Conservation (phyloP, 2,797 vertebrate genomes). For the Gymnopithys bicolor region DNA sequence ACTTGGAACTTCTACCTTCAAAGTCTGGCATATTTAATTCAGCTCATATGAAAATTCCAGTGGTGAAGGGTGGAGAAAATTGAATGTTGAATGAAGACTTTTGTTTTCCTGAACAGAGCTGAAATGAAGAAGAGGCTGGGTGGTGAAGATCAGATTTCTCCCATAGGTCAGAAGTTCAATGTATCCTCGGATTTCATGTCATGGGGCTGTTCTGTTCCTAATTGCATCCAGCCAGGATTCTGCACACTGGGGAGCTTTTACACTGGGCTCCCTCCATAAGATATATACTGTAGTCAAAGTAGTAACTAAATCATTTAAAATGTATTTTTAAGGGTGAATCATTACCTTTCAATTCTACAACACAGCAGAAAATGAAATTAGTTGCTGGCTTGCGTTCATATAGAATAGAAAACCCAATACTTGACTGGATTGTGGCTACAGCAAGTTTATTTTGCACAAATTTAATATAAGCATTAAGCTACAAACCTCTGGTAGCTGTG, state of each 20-base stretch:
- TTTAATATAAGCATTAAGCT: neutral
- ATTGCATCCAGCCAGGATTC: constrained; percentile 28
- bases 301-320: neutral
- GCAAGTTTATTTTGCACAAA: neutral
- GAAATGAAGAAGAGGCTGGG: constrained; percentile 21
- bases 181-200: constrained; percentile 30
- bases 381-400: neutral
- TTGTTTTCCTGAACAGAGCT: constrained; percentile 20
- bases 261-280: neutral
- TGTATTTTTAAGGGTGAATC: constrained; percentile 16
- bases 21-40: neutral
- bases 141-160: constrained; percentile 33
- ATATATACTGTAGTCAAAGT: neutral
- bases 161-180: constrained; percentile 51
- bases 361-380: constrained; percentile 5
- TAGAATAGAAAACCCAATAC: neutral
- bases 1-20: neutral
- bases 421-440: neutral
- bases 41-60: constrained; percentile 37
- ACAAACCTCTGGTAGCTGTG: neutral
- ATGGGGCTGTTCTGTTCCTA: constrained; percentile 26
- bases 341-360: constrained; percentile 7
- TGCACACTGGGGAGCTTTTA: neutral
- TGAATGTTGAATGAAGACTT: constrained; percentile 28
- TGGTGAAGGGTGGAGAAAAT: constrained; percentile 4